Percentiles rank a stretch among this genome's conserved stretches.
Conservation (phyloP, 1,140 invertebrate species). For the Chironomus striatipennis region DNA sequence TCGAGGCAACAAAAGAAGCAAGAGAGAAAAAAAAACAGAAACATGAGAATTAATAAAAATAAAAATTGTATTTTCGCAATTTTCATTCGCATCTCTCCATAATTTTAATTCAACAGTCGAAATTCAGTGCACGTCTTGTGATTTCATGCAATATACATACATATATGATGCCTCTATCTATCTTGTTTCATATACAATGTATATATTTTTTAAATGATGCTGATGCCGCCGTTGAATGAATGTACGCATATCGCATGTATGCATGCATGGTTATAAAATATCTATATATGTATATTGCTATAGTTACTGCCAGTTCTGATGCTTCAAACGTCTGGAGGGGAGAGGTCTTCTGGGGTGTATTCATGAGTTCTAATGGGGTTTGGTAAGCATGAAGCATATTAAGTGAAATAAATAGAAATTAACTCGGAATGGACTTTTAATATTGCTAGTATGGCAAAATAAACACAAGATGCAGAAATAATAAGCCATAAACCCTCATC, state of each 20-base stretch:
- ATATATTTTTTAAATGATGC: background rate
- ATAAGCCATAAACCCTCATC: too few relatives aligned
- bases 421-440: too few relatives aligned
- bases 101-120: slow-evolving; percentile 9
- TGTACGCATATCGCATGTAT: background rate
- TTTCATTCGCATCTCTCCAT: background rate
- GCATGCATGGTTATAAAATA: slow-evolving; percentile 8
- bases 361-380: too few relatives aligned
- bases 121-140: slow-evolving; percentile 11
- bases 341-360: too few relatives aligned
- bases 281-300: slow-evolving; percentile 8
- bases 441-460: too few relatives aligned
- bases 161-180: background rate
- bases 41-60: slow-evolving; percentile 14
- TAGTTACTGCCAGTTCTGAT: background rate
- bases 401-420: too few relatives aligned
- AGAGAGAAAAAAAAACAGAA: background rate
- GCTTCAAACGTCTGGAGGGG: background rate
- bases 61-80: slow-evolving; percentile 7
- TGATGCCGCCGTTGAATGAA: background rate
- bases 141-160: slow-evolving; percentile 8
- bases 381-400: too few relatives aligned
- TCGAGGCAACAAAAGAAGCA: too few relatives aligned
- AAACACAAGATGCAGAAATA: too few relatives aligned
- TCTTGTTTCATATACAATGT: background rate